A percentile compares a stretch with the other conserved stretches of the same genome.
These are phyloP conservation scores for Bombus consobrinus DNA, from an alignment of 1,140 invertebrate genomes.

Conservation along the genomic window DNA sequence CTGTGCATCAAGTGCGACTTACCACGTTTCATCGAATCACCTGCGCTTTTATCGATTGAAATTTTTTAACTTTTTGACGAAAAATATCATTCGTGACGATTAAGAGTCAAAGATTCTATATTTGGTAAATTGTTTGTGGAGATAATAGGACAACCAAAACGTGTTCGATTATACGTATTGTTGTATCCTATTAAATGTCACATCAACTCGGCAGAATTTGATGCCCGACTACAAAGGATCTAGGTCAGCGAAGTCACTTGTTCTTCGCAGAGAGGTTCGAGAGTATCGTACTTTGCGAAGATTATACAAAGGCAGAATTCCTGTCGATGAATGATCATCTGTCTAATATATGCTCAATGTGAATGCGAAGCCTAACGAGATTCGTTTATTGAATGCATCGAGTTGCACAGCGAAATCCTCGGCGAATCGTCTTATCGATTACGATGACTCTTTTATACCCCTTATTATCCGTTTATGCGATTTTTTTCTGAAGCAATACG, in stretches of 20 bases:
- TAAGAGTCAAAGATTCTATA: too few species aligned
- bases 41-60: background rate
- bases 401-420: background rate
- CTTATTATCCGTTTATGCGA: too few species aligned
- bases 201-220: background rate
- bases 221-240: background rate
- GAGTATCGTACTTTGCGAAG: background rate
- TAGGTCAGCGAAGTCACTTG: background rate
- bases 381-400: background rate
- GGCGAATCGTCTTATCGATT: too few species aligned
- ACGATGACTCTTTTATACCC: too few species aligned
- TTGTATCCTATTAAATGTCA: background rate
- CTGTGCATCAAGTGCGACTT: background rate
- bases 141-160: background rate
- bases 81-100: too few species aligned
- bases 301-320: background rate
- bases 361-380: background rate
- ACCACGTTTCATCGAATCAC: constrained; percentile 20
- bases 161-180: background rate
- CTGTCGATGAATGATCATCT: background rate
- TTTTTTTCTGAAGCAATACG: background rate
- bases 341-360: background rate
- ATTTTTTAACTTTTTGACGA: too few species aligned
- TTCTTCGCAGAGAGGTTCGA: background rate
- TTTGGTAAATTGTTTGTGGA: background rate